Conservation (phyloP, 2,113 vertebrate genomes). For the Chloroceryle aenea region DNA sequence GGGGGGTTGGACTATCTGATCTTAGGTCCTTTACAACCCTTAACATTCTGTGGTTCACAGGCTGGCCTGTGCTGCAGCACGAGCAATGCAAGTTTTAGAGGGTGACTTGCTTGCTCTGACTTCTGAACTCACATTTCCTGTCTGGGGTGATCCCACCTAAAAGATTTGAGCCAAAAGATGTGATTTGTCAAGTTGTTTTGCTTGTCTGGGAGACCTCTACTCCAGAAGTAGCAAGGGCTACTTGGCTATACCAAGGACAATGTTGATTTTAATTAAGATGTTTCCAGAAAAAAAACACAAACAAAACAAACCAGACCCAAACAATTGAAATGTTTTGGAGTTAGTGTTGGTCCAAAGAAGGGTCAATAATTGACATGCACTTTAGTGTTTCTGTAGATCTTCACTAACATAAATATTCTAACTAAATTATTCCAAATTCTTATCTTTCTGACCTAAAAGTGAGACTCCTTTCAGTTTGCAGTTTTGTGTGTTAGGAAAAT, state of each 20-base stretch:
- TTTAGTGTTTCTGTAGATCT: background rate
- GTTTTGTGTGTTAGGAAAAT: background rate
- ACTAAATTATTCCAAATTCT: background rate
- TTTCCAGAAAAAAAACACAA: background rate
- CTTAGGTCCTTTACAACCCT: no score
- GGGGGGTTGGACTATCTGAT: no score
- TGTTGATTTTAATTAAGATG: background rate
- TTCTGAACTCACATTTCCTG: background rate
- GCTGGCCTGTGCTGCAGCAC: rapidly evolving
- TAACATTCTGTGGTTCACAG: rapidly evolving
- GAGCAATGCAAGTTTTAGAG: background rate
- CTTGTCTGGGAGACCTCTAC: rapidly evolving
- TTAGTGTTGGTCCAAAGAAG: background rate
- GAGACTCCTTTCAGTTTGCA: background rate
- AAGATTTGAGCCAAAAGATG: background rate
- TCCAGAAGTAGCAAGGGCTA: background rate
- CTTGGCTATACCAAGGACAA: rapidly evolving
- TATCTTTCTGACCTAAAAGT: background rate
- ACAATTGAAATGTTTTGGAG: background rate
- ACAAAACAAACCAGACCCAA: no score
- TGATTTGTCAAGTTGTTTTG: background rate
- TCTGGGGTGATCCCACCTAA: background rate
- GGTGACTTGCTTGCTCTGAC: background rate
- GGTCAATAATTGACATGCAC: background rate
- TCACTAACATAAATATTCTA: background rate